Percentiles rank a stretch among this genome's conserved stretches.
phyloP scores from a whole-genome alignment of 2,113 vertebrate genomes.

The Saccopteryx leptura region DNA sequence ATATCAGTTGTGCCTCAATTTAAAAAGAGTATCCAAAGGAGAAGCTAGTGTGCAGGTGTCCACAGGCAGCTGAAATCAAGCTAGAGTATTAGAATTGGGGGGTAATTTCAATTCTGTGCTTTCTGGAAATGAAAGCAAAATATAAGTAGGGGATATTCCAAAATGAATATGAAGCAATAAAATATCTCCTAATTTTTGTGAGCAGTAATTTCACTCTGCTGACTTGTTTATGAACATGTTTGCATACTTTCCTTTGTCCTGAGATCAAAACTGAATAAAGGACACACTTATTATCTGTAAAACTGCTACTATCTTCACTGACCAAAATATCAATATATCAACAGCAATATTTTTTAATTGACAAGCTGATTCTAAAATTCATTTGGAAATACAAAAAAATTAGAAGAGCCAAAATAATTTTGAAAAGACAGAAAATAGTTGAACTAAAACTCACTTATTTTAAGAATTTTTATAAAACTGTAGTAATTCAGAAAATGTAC shows the following conservation, averaged over 20 bases:
- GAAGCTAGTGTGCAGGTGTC: not conserved
- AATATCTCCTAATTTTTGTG: too few species aligned
- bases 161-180: too few species aligned
- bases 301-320: not conserved
- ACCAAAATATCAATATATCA: not conserved
- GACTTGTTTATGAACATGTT: not conserved
- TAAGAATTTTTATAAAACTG: not conserved
- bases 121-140: not conserved
- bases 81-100: not conserved
- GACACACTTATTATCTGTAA: not conserved
- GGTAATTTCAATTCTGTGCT: not conserved
- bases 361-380: not conserved
- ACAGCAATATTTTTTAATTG: not conserved
- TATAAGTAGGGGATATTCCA: too few species aligned
- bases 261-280: not conserved
- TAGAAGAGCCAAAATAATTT: not conserved
- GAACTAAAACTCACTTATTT: not conserved
- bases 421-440: constrained; percentile 1
- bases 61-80: not conserved
- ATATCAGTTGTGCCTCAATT: not conserved
- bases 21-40: not conserved
- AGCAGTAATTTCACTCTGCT: not conserved
- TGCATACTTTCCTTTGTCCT: not conserved
- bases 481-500: not conserved
- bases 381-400: not conserved